Conservation (phyloP, 2,888 invertebrate species). For the Plagodis pulveraria region DNA sequence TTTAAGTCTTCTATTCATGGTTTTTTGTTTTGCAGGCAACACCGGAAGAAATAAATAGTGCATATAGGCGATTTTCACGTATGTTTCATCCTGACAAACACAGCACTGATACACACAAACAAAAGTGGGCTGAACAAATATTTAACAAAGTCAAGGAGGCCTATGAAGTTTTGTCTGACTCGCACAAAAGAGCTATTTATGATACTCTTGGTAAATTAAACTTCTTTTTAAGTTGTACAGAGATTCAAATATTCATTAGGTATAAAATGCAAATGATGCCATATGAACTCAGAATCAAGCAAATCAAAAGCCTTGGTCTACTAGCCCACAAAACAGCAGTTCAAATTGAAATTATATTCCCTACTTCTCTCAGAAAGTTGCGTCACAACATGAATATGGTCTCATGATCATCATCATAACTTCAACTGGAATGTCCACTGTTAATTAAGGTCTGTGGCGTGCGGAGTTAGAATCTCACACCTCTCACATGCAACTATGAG, state of each 20-base stretch:
- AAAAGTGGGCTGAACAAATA: constrained; percentile 95
- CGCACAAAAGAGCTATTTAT: constrained; percentile 97
- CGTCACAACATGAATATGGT: too few relatives aligned
- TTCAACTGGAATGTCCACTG: too few relatives aligned
- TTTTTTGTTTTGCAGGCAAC: constrained; percentile 88
- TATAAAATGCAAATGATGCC: too few relatives aligned
- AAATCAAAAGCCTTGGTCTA: too few relatives aligned
- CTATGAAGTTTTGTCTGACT: constrained; percentile 97
- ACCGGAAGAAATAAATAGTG: constrained; percentile 95
- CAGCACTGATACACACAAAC: constrained; percentile 89
- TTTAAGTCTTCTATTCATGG: not conserved
- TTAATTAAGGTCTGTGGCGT: too few relatives aligned
- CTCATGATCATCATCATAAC: too few relatives aligned
- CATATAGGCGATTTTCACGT: constrained; percentile 95
- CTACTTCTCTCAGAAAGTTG: too few relatives aligned
- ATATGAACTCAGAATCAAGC: too few relatives aligned
- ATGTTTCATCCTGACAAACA: constrained; percentile 99
- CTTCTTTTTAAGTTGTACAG: not conserved
- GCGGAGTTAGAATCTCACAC: too few relatives aligned
- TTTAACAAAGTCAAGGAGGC: constrained; percentile 97
- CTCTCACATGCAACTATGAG: too few relatives aligned
- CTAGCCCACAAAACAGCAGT: too few relatives aligned
- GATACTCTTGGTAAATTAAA: constrained; percentile 87
- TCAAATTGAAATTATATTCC: too few relatives aligned
- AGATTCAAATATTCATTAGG: not conserved